These are phyloP conservation scores for Lobophora halterata DNA, from an alignment of 2,888 invertebrate species.

Conservation along the genomic window DNA sequence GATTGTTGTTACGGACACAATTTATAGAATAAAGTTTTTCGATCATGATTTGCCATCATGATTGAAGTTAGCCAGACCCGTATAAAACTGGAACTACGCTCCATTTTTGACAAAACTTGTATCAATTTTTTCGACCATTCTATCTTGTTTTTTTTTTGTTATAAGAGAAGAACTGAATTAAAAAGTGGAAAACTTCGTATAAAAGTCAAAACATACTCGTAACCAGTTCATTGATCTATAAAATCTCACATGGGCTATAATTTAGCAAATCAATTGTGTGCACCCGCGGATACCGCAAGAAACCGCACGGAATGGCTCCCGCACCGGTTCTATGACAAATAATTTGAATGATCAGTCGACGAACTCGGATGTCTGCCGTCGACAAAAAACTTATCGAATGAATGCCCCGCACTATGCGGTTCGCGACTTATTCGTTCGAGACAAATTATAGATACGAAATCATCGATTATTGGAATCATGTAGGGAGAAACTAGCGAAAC, in stretches of 20 bases:
- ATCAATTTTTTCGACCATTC: no score
- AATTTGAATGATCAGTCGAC: slow-evolving; percentile 59
- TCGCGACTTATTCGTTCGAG: slow-evolving; percentile 13
- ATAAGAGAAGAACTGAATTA: slow-evolving; percentile 3
- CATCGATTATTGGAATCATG: slow-evolving; percentile 22
- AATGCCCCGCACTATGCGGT: slow-evolving; percentile 29
- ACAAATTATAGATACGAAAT: slow-evolving; percentile 14
- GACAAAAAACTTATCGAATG: slow-evolving; percentile 46
- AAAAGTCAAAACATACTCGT: slow-evolving; percentile 9
- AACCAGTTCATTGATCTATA: slow-evolving; percentile 38
- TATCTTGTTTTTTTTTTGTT: no score
- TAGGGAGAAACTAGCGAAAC: slow-evolving; percentile 63
- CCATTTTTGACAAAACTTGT: no score
- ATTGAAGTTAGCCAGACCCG: neutral
- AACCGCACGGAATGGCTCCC: slow-evolving; percentile 36
- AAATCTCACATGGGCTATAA: slow-evolving; percentile 40
- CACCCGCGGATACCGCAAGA: slow-evolving; percentile 42
- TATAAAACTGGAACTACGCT: no score
- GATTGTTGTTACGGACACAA: slow-evolving; percentile 21
- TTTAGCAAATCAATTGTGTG: slow-evolving; percentile 49
- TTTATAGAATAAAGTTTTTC: slow-evolving; percentile 20
- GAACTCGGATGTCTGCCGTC: slow-evolving; percentile 49
- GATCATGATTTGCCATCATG: slow-evolving; percentile 22
- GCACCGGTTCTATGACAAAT: slow-evolving; percentile 66
- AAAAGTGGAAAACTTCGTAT: slow-evolving; percentile 5